These are phyloP conservation scores for Tenodera sinensis DNA, from an alignment of 2,888 invertebrate genomes.

Conservation along the genomic window DNA sequence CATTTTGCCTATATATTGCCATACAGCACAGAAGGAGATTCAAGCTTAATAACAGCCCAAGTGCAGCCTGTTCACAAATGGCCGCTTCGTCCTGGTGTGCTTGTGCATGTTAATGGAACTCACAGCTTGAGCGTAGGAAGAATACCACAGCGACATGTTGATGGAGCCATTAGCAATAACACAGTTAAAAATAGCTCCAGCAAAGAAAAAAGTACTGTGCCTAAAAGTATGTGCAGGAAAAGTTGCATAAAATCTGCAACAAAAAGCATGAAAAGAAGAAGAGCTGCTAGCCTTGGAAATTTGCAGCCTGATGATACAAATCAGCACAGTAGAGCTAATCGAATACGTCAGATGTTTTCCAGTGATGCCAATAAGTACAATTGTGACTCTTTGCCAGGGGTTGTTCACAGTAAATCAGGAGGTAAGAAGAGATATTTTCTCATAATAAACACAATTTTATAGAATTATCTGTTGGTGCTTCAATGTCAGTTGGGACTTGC, in stretches of 20 bases:
- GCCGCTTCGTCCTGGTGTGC: conserved; percentile 84
- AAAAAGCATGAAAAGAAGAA: conserved; percentile 27
- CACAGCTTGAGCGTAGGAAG: conserved; percentile 54
- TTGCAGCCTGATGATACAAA: conserved; percentile 35
- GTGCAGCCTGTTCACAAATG: conserved; percentile 56
- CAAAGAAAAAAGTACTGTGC: not conserved
- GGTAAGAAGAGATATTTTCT: conserved; percentile 40
- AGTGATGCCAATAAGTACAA: conserved; percentile 31
- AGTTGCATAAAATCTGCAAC: conserved; percentile 19
- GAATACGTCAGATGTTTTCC: conserved; percentile 40
- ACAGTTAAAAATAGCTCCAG: conserved; percentile 26
- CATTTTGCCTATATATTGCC: not conserved
- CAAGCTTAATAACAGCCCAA: conserved; percentile 12
- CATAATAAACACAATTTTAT: not conserved
- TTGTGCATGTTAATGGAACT: conserved; percentile 82
- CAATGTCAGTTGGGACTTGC: no score
- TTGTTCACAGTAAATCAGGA: conserved; percentile 48
- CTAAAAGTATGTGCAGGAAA: conserved; percentile 20
- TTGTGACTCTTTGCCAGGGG: conserved; percentile 46
- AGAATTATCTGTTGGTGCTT: no score
- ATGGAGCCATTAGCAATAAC: conserved; percentile 37
- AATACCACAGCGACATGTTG: conserved; percentile 15
- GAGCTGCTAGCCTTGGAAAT: conserved; percentile 32
- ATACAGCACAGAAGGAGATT: conserved; percentile 27
- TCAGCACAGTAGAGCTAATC: conserved; percentile 38